Conservation (phyloP, 1,140 invertebrate species). For the Drosophila nebulosa region DNA sequence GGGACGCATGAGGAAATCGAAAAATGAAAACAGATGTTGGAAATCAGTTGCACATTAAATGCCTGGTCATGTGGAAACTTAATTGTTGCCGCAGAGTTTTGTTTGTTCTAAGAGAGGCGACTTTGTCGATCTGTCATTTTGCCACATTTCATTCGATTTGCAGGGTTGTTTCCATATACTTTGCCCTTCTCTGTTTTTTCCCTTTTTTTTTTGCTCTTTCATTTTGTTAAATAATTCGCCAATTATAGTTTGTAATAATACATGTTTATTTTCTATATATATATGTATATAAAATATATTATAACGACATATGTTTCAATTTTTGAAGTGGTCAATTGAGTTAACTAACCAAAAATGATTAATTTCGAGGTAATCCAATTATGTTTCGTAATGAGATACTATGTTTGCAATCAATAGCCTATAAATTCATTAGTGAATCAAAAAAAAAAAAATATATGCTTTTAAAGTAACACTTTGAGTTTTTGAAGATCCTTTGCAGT, state of each 20-base stretch:
- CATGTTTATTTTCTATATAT: slow-evolving; percentile 27
- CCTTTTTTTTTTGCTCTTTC: slow-evolving; percentile 14
- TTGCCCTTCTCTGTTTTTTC: slow-evolving; percentile 19
- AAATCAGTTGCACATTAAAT: slow-evolving; percentile 80
- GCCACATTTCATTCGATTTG: slow-evolving; percentile 34
- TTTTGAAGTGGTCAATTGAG: slow-evolving; percentile 12
- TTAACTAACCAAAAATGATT: slow-evolving; percentile 19
- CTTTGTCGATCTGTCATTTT: slow-evolving; percentile 52
- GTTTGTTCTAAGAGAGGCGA: not conserved
- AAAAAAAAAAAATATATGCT: too few species aligned
- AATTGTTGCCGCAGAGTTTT: slow-evolving; percentile 66
- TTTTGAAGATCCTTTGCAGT: too few species aligned
- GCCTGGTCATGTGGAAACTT: slow-evolving; percentile 78
- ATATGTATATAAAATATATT: not conserved
- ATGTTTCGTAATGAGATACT: not conserved
- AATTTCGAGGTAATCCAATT: not conserved
- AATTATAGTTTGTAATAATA: slow-evolving; percentile 28
- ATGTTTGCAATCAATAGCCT: too few species aligned
- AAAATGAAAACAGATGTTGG: slow-evolving; percentile 80
- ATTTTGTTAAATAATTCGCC: slow-evolving; percentile 14
- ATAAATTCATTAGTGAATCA: too few species aligned
- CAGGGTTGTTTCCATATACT: slow-evolving; percentile 44
- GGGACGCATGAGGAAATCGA: slow-evolving; percentile 43
- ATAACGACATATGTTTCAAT: slow-evolving; percentile 34
- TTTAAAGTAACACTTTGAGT: too few species aligned